These are phyloP conservation scores for Gonatopus flavifemur DNA, from an alignment of 1,140 invertebrate genomes.

Conservation along the genomic window DNA sequence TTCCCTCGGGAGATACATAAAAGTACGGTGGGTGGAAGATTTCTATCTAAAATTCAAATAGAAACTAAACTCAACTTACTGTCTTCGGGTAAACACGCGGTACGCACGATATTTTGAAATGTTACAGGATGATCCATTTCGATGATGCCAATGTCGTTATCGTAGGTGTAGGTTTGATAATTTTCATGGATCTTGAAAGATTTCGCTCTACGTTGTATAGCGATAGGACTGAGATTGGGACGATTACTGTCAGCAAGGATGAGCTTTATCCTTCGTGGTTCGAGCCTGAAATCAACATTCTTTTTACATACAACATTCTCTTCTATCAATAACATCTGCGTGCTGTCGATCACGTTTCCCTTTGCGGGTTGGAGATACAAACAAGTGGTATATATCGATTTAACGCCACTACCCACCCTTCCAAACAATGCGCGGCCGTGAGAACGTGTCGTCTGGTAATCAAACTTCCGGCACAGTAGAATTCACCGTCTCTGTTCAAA, in stretches of 20 bases:
- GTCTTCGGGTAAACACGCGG: conserved; percentile 71
- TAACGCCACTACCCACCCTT: conserved; percentile 50
- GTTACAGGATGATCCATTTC: conserved; percentile 67
- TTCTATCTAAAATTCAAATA: neutral
- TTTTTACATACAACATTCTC: too few species aligned
- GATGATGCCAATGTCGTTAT: conserved; percentile 82
- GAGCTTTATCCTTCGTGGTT: conserved; percentile 49
- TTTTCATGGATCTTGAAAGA: conserved; percentile 64
- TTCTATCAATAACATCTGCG: too few species aligned
- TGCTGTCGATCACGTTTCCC: too few species aligned
- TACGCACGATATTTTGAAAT: conserved; percentile 63
- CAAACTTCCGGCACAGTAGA: conserved; percentile 75
- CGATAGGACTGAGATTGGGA: conserved; percentile 29
- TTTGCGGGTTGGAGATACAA: too few species aligned
- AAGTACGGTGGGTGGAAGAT: neutral
- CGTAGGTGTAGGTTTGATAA: conserved; percentile 70
- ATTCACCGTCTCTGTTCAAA: conserved; percentile 66
- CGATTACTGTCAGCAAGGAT: conserved; percentile 55
- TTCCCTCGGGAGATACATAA: too few species aligned
- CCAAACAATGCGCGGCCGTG: conserved; percentile 66
- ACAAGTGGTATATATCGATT: too few species aligned
- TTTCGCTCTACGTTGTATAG: conserved; percentile 49
- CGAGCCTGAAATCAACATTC: conserved; percentile 55
- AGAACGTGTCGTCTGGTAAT: conserved; percentile 64
- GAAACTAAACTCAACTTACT: conserved; percentile 52